These are phyloP conservation scores for Hippolais icterina DNA, from an alignment of 2,113 vertebrate species.

Conservation along the genomic window DNA sequence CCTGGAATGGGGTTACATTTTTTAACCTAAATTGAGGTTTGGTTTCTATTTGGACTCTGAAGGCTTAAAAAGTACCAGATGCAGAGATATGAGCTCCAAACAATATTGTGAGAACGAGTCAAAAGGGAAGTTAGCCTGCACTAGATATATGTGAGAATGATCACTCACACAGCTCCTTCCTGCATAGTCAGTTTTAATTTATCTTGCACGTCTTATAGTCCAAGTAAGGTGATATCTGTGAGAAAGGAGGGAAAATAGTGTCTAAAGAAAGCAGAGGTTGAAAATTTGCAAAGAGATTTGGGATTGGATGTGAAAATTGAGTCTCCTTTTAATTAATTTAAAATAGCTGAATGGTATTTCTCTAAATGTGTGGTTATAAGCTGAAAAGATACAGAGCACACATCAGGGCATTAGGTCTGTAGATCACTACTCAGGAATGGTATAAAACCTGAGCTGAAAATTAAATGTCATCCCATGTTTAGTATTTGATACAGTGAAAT, in stretches of 20 bases:
- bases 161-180: background rate
- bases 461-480: constrained; percentile 64
- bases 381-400: background rate
- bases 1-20: background rate
- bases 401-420: background rate
- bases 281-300: constrained; percentile 52
- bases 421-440: background rate
- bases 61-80: background rate
- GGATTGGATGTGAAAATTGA: constrained; percentile 48
- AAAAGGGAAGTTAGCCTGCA: background rate
- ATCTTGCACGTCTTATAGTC: background rate
- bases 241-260: background rate
- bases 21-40: background rate
- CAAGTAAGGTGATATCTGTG: background rate
- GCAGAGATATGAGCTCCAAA: background rate
- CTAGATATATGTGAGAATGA: background rate
- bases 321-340: constrained; percentile 48
- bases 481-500: constrained; percentile 58
- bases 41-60: background rate
- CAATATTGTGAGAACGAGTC: background rate
- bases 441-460: constrained; percentile 58
- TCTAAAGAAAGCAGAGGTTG: background rate
- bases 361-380: background rate
- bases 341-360: constrained; percentile 14
- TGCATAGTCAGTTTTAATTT: constrained; percentile 4